Evolutionary conservation across 1,140 invertebrate species (phyloP).

Genomic region (Trachelipus rathkii): DNA sequence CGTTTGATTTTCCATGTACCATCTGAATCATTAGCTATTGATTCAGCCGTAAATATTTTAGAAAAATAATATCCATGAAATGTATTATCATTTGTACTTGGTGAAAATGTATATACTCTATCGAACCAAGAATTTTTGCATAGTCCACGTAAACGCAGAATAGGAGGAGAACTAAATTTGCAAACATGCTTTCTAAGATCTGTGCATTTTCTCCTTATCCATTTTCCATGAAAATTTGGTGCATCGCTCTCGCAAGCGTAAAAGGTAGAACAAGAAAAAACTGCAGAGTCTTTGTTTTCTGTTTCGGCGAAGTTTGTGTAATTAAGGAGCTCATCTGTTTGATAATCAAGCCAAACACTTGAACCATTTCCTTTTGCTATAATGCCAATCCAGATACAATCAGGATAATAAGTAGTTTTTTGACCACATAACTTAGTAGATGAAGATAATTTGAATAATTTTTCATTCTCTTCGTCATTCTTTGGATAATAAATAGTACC

Average conservation of each 20-base stretch:
- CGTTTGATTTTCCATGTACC: slow-evolving; percentile 19
- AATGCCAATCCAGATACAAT: slow-evolving; percentile 22
- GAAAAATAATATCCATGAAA: slow-evolving; percentile 24
- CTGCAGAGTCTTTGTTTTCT: background rate
- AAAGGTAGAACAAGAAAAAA: slow-evolving; percentile 20
- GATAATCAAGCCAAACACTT: slow-evolving; percentile 1
- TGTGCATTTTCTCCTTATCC: slow-evolving; percentile 21
- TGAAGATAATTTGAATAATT: background rate
- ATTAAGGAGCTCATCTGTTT: background rate
- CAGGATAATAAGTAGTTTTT: slow-evolving; percentile 16
- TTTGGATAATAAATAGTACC: slow-evolving; percentile 12
- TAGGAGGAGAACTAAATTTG: background rate
- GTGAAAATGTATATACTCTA: slow-evolving; percentile 14
- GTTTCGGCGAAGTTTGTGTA: slow-evolving; percentile 22
- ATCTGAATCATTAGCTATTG: background rate
- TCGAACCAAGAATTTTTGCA: slow-evolving; percentile 30
- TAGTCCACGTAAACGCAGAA: slow-evolving; percentile 24
- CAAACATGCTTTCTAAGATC: slow-evolving; percentile 21
- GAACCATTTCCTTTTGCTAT: background rate
- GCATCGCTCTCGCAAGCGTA: slow-evolving; percentile 18
- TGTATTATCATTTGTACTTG: background rate
- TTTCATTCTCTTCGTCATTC: slow-evolving; percentile 26
- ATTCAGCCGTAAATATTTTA: background rate
- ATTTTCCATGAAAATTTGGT: slow-evolving; percentile 23
- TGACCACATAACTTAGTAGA: background rate